Evolutionary conservation across 2,888 invertebrate species (phyloP).

Genomic region (Lingula anatina): DNA sequence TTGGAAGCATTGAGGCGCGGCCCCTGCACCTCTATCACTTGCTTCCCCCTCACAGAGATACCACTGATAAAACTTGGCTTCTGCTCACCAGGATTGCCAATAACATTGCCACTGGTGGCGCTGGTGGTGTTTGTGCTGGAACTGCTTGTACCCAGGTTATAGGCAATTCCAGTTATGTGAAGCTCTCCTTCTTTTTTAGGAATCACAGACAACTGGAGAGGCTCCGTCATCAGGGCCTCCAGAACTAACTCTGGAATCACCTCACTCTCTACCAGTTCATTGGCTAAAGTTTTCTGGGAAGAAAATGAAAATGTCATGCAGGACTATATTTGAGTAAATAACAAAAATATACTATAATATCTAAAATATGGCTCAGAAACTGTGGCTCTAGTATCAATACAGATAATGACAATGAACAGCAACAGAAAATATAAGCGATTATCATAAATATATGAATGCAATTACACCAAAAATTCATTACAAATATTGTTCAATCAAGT

Average conservation of each 20-base stretch:
- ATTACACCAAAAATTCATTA: no score
- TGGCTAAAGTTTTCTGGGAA: neutral
- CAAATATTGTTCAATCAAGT: no score
- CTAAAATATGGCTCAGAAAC: no score
- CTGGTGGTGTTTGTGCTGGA: constrained; percentile 7
- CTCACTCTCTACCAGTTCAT: neutral
- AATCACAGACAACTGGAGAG: constrained; percentile 65
- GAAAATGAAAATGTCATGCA: no score
- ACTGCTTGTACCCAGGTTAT: constrained; percentile 55
- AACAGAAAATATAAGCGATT: no score
- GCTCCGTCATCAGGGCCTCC: neutral
- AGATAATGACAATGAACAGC: no score
- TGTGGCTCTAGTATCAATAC: no score
- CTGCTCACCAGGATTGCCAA: no score
- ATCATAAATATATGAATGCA: no score
- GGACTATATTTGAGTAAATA: no score
- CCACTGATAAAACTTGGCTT: constrained; percentile 29
- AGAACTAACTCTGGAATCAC: neutral
- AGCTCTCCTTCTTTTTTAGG: constrained; percentile 72
- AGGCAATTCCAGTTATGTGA: constrained; percentile 69
- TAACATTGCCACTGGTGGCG: neutral
- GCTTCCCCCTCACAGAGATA: constrained; percentile 48
- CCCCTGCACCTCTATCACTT: constrained; percentile 56
- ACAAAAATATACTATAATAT: no score
- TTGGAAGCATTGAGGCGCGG: constrained; percentile 57